A percentile compares a stretch with the other conserved stretches of the same genome.
Evolutionary conservation across 1,140 invertebrate species (phyloP).

Genomic region (Brachionus sp.): DNA sequence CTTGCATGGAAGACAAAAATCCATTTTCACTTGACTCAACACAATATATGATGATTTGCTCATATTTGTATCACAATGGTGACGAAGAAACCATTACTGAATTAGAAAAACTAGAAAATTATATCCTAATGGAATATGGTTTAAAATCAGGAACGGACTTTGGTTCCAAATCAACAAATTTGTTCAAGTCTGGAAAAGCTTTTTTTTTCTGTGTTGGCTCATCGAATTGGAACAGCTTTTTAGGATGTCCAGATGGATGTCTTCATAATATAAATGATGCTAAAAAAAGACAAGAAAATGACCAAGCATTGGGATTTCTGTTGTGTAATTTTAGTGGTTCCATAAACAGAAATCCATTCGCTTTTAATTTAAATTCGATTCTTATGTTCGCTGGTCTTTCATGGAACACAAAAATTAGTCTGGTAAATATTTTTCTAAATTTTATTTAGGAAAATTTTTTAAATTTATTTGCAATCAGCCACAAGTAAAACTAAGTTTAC

Average conservation of each 20-base stretch:
- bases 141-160: conserved; percentile 39
- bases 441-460: not conserved
- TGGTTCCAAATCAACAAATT: conserved; percentile 25
- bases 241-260: conserved; percentile 37
- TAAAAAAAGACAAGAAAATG: not conserved
- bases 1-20: conserved; percentile 38
- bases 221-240: conserved; percentile 34
- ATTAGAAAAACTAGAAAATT: conserved; percentile 29
- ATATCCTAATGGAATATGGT: conserved; percentile 41
- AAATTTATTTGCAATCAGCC: not conserved
- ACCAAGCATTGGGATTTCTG: conserved; percentile 19
- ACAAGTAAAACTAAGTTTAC: conserved; percentile 16
- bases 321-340: conserved; percentile 16
- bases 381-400: conserved; percentile 34
- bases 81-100: conserved; percentile 17
- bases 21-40: conserved; percentile 4
- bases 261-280: conserved; percentile 39
- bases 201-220: conserved; percentile 40
- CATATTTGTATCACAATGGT: conserved; percentile 39
- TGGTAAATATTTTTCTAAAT: not conserved
- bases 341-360: conserved; percentile 36
- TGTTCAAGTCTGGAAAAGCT: conserved; percentile 20
- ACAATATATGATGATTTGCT: conserved; percentile 42
- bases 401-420: not conserved
- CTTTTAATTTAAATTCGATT: conserved; percentile 35